Evolutionary conservation across 2,888 invertebrate species (phyloP), one percentile per base, ranked within the genome.

Genomic region (Dryadula phaetusa): DNA sequence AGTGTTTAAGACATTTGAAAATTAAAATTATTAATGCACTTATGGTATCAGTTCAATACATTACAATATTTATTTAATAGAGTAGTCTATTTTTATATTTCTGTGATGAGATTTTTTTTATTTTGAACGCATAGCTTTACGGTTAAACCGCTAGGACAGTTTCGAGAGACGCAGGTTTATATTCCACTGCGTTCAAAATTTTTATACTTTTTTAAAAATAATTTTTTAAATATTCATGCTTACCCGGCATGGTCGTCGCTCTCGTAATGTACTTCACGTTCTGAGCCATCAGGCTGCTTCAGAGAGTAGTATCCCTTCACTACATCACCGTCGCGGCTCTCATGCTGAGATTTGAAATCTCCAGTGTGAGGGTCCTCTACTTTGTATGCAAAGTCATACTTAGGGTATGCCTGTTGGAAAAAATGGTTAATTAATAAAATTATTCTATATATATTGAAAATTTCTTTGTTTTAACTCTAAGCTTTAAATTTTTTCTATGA

Each of bases 221-320:
- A n/a, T 44, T 8, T 44, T 46, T 20, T 2, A 12, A 46, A n/a
- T 52, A 58, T 47, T 62, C n/a, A n/a, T 64, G 84, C 66, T 86
- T 83, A 79, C 93, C 87, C 84, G 56, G 78, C 75, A 66, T 83
- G 80, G 52, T 82, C 79, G 72, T 84, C 82, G 34, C 79, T 77
- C 46, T 78, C 75, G 73, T 85, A 85, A 65, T 83, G 75, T 3
- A 83, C 83, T 7, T 76, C 73, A 66, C 84, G 76, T 70, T 88
- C 79, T 75, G 92, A 88, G 70, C 93, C 93, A 67, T 90, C 91
- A 37, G 93, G 89, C 75, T 93, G 90, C 73, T 91, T 88, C 61
- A 93, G 82, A 34, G 88, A 86, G 81, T 94, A 94, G 77, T 93
- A 76, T 44, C 94, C 94, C 79, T 92, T 89, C 62, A 94, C 94